Conservation (phyloP, 1,140 invertebrate genomes). For the Amyelois transitella region DNA sequence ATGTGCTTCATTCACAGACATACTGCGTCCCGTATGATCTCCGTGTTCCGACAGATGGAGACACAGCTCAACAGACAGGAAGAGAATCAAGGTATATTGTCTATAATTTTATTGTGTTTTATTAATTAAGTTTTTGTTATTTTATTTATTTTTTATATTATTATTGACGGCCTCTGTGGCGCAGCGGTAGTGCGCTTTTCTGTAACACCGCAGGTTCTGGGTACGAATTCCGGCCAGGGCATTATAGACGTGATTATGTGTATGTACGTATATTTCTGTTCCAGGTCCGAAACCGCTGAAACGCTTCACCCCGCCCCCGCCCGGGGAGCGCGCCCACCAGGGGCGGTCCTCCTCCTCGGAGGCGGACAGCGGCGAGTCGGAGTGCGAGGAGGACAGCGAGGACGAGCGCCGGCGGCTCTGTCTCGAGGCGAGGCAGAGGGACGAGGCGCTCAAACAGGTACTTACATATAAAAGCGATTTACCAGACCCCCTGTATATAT, state of each 20-base stretch:
- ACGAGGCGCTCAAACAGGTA: constrained; percentile 77
- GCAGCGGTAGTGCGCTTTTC: no score
- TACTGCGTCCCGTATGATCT: constrained; percentile 88
- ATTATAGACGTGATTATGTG: no score
- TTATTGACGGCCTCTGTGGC: no score
- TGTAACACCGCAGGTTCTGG: no score
- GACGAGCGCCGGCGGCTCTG: constrained; percentile 76
- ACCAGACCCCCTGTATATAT: no score
- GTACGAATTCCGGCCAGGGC: no score
- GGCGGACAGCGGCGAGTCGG: constrained; percentile 50
- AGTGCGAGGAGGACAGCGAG: constrained; percentile 77
- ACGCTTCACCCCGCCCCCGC: constrained; percentile 90
- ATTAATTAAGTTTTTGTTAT: no score
- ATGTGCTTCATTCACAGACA: constrained; percentile 57
- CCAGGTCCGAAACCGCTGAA: constrained; percentile 87
- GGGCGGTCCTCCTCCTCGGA: constrained; percentile 74
- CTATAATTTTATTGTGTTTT: not conserved
- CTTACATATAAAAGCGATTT: no score
- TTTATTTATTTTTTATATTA: no score
- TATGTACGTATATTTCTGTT: not conserved
- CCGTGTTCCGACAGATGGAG: constrained; percentile 91
- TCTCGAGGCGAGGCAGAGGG: constrained; percentile 68
- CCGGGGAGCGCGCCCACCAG: constrained; percentile 76
- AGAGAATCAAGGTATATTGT: constrained; percentile 64
- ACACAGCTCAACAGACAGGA: constrained; percentile 77